Evolutionary conservation across 2,888 invertebrate species (phyloP), one percentile per base, ranked within the genome.

Genomic region (Trisateles emortualis): DNA sequence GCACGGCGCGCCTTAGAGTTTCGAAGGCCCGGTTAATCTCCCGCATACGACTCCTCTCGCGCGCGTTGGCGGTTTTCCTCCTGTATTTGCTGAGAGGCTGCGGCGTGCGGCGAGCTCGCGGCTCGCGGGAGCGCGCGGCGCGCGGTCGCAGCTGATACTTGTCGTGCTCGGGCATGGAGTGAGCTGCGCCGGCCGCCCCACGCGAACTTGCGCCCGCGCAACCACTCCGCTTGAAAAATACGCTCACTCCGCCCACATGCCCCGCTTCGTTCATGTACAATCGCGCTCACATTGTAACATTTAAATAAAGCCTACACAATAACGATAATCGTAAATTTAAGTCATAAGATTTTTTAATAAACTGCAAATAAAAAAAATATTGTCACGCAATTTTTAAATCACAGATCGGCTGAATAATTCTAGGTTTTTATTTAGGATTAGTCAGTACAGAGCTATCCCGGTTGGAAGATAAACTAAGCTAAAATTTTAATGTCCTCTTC

Each of bases 1-100:
- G 98, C 9, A 98, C 96, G 17, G 96, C 96, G 11, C 94, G 93
- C 17, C 97, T 93, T 6, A 98, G 92, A 1, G 95, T 94, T 80
- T 98, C 98, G 86, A 98, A 98, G 0, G 98, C 98, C 56, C 95
- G 94, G 88, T 98, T 98, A 71, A 98, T 98, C 83, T 98, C 98
- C 42, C 96, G 93, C 98, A 98, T 98, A 50, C 98, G 94, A 65
- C 95, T 96, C 26, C 98, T 87, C 78, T 98, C 98, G 24, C 98
- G 89, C 0, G 97, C 97, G 89, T 98, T 98, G 10, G 98, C 98
- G 0, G 97, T 97, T 93, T 97, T 97, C 72, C 98, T 94, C 19
- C 98, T 93, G 89, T 98, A 98, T 86, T 98, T 98, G 92, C 97
- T 97, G 69, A 98, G 93, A 10, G 96, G 96, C 50, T 96, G 95